Evolutionary conservation across 2,797 vertebrate genomes (phyloP), one percentile per base, ranked within the genome.

Genomic region (Lateolabrax maculatus): DNA sequence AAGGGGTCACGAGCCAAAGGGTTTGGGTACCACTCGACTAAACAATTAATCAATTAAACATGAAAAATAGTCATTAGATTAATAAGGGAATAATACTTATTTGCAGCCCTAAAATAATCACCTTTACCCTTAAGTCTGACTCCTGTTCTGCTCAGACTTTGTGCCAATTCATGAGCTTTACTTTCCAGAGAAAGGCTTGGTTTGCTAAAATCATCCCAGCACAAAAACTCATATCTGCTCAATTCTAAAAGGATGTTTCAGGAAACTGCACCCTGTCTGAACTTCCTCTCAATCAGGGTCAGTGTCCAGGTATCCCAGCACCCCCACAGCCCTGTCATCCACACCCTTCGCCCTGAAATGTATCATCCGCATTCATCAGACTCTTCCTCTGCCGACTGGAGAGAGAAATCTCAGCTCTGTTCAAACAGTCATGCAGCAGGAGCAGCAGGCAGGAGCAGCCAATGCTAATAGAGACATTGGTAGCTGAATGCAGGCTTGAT

Each of bases 401-500:
- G 82, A 77, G 80, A 87, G 84, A 89, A 85, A 90, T 85, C 87
- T 90, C 87, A 77, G 84, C 81, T 75, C 80, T 89, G 87, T 91
- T 92, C 88, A 92, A 93, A 91, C 89, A 90, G 84, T 71, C 74
- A 60, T 83, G 88, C 84, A 81, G 89, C 74, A 78, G 86, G 73
- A 85, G 85, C 81, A 77, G 84, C 71, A 62, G 73, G 79, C 79
- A 85, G 84, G 65, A 91, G 90, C 87, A 80, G 92, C 88, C 87
- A 86, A 89, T 89, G 90, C 91, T 94, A 94, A 95, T 93, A 91
- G 89, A 93, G 92, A 89, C 85, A 87, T 90, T 79, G 89, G 86
- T 88, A 89, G 89, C 88, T 90, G 88, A 91, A 90, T 87, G 85
- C 90, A 79, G 77, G 84, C 88, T 89, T 90, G 90, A 93, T 92